Conservation (phyloP, 2,888 invertebrate genomes). For the Koerneria pararmatus region DNA sequence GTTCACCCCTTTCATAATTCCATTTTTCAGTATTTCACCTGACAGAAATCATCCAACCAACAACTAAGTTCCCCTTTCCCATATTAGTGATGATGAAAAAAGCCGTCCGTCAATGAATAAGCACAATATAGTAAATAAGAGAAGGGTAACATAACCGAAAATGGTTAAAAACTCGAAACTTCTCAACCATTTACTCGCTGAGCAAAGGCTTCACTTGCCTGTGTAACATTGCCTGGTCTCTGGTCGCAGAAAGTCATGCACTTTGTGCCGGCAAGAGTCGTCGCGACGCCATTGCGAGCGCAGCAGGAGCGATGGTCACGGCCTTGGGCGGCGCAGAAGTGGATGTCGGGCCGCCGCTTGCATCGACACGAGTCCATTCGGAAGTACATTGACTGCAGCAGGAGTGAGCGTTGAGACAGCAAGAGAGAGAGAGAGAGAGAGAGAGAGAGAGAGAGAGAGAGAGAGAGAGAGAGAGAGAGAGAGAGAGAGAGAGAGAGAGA, state of each 20-base stretch:
- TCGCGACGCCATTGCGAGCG: slow-evolving; percentile 41
- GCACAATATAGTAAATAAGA: too few relatives aligned
- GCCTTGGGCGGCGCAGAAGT: slow-evolving; percentile 30
- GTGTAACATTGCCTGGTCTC: slow-evolving; percentile 47
- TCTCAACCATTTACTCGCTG: too few relatives aligned
- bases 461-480: not conserved
- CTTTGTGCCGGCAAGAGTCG: slow-evolving; percentile 43
- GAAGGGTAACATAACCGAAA: too few relatives aligned
- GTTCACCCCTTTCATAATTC: too few relatives aligned
- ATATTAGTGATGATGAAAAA: too few relatives aligned
- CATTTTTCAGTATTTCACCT: too few relatives aligned
- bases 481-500: not conserved
- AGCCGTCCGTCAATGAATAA: too few relatives aligned
- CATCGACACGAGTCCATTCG: slow-evolving; percentile 26
- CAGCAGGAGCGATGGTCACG: slow-evolving; percentile 44
- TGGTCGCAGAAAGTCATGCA: slow-evolving; percentile 51
- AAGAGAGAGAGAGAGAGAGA: not conserved
- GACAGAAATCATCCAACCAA: too few relatives aligned
- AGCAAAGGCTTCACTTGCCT: too few relatives aligned
- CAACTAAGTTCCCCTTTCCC: too few relatives aligned
- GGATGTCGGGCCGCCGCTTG: slow-evolving; percentile 25
- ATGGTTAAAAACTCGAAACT: too few relatives aligned
- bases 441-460: not conserved
- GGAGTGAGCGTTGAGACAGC: not conserved
- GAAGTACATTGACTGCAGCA: slow-evolving; percentile 25